Conservation (phyloP, 1,140 invertebrate genomes). For the Proales similis region DNA sequence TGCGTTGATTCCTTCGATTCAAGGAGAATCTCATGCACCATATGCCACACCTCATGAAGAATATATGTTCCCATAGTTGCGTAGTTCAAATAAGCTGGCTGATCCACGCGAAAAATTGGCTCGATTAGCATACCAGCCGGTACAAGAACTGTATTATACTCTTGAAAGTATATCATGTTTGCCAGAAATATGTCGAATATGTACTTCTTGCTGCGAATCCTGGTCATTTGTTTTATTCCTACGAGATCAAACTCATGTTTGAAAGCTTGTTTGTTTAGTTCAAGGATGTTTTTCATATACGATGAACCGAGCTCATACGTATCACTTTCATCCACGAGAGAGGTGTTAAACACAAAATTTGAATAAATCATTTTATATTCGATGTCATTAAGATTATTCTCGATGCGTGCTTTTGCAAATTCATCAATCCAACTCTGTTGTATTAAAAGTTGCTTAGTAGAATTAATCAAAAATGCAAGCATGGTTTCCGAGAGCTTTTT, state of each 20-base stretch:
- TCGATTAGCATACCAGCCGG: constrained; percentile 30
- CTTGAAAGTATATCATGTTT: constrained; percentile 20
- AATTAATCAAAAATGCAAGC: not conserved
- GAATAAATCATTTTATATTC: constrained; percentile 22
- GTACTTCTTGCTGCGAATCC: constrained; percentile 12
- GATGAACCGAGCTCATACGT: constrained; percentile 14
- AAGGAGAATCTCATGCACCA: constrained; percentile 18
- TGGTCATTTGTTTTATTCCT: not conserved
- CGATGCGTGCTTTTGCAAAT: not conserved
- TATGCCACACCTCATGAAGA: constrained; percentile 19
- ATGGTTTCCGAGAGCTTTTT: constrained; percentile 9
- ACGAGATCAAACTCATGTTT: constrained; percentile 9
- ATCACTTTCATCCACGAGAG: not conserved
- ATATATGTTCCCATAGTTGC: constrained; percentile 19
- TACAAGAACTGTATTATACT: constrained; percentile 20
- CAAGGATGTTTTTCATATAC: constrained; percentile 14
- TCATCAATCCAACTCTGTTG: constrained; percentile 35
- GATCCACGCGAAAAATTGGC: constrained; percentile 7
- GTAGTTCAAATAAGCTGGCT: constrained; percentile 34
- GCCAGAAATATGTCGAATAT: constrained; percentile 21
- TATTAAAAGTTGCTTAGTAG: not conserved
- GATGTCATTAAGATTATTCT: not conserved
- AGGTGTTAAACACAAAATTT: not conserved
- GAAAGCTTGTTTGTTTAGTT: not conserved
- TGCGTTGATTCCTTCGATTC: not conserved